A percentile compares a stretch with the other conserved stretches of the same genome.
Evolutionary conservation across 2,113 vertebrate species (phyloP).

Genomic region (Anoplopoma fimbria): DNA sequence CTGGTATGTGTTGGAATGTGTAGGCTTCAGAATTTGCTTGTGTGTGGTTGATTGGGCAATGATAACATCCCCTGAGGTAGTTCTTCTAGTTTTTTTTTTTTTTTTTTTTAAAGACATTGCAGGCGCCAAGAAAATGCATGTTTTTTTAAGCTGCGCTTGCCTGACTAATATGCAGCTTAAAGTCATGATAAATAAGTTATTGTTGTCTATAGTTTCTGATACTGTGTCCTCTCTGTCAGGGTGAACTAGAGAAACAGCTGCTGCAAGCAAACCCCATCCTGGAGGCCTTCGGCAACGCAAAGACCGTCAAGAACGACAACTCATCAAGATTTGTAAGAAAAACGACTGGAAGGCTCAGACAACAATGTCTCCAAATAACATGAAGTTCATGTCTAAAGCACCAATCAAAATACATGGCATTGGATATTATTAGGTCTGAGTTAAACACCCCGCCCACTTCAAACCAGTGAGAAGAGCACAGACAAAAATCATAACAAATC

Average conservation of each 20-base stretch:
- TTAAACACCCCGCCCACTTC: not conserved
- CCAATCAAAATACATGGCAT: not conserved
- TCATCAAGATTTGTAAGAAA: conserved; percentile 96
- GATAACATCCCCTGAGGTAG: conserved; percentile 27
- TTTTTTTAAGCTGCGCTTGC: not conserved
- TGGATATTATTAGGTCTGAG: not conserved
- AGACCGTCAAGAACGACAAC: conserved; percentile 99
- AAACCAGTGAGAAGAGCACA: not conserved
- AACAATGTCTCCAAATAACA: not conserved
- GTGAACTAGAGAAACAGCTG: conserved; percentile 98
- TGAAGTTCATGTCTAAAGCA: not conserved
- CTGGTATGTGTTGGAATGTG: conserved; percentile 56
- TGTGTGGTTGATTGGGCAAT: conserved; percentile 34
- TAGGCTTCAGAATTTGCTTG: conserved; percentile 1
- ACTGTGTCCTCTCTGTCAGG: conserved; percentile 81
- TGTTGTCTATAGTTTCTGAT: not conserved
- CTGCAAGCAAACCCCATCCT: conserved; percentile 98
- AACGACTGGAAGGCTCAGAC: not conserved
- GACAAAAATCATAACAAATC: not conserved
- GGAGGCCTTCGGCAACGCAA: conserved; percentile 98
- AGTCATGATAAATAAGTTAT: not conserved
- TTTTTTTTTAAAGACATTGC: not conserved
- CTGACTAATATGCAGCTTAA: not conserved
- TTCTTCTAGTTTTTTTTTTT: conserved; percentile 18
- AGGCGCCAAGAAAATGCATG: conserved; percentile 18